phyloP scores from a whole-genome alignment of 2,113 vertebrate species.

The Chloropsis cyanopogon region DNA sequence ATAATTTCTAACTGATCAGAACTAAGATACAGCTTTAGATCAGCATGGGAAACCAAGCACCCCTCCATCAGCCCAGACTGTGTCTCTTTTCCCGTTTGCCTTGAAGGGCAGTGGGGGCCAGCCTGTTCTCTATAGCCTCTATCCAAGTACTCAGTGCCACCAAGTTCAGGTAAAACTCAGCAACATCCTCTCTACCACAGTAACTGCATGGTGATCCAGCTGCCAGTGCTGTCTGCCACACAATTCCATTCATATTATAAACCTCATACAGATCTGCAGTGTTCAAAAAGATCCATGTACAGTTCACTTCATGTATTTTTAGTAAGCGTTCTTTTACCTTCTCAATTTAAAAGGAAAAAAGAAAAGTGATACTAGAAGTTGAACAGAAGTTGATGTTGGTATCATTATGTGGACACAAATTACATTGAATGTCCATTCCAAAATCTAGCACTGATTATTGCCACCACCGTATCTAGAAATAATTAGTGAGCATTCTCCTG shows the following conservation, averaged over 20 bases:
- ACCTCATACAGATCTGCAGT: not conserved
- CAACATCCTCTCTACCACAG: not conserved
- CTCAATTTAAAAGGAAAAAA: not conserved
- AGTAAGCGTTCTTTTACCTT: not conserved
- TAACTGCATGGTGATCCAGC: not conserved
- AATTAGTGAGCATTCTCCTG: conserved; percentile 19
- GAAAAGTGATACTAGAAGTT: not conserved
- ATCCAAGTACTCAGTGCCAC: not conserved
- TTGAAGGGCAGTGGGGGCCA: not conserved
- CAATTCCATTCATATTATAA: not conserved
- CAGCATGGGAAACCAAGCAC: rapidly evolving
- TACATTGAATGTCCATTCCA: not conserved
- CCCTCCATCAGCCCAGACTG: not conserved
- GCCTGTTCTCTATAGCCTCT: not conserved
- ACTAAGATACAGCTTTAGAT: not conserved
- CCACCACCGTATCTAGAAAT: conserved; percentile 16
- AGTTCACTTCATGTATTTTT: not conserved
- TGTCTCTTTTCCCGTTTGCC: not conserved
- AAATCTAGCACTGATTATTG: conserved; percentile 20
- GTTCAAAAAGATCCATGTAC: not conserved
- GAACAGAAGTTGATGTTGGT: not conserved
- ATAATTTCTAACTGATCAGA: not conserved
- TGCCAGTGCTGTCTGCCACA: not conserved
- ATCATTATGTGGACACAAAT: not conserved
- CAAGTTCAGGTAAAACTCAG: not conserved